These are phyloP conservation scores for Champsocephalus esox DNA, from an alignment of 2,797 vertebrate species.

Conservation along the genomic window DNA sequence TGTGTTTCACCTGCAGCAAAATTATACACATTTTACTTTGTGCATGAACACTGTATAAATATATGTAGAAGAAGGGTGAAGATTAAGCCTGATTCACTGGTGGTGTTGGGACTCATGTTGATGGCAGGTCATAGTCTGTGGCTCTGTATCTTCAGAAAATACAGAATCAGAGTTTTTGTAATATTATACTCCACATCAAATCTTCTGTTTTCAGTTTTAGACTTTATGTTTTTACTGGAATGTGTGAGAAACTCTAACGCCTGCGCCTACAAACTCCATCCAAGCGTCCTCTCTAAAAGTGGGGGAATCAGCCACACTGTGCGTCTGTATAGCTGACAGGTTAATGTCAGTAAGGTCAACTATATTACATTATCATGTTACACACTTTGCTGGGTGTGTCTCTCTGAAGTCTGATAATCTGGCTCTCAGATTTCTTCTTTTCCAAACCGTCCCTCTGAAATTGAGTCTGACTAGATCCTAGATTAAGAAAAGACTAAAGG, in stretches of 20 bases:
- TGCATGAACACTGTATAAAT: background rate
- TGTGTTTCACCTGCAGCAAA: slow-evolving; percentile 26
- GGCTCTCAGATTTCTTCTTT: slow-evolving; percentile 56
- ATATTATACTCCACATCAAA: slow-evolving; percentile 12
- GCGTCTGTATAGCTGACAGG: slow-evolving; percentile 43
- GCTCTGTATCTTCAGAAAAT: background rate
- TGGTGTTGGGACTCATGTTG: background rate
- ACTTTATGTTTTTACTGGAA: slow-evolving; percentile 53
- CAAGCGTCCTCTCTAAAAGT: slow-evolving; percentile 41
- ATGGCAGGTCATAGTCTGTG: background rate
- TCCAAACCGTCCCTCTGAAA: slow-evolving; percentile 31
- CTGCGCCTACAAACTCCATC: slow-evolving; percentile 34
- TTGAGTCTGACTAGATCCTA: slow-evolving; percentile 30
- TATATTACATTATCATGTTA: slow-evolving; percentile 61
- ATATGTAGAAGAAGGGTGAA: background rate
- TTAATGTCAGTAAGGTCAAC: slow-evolving; percentile 55
- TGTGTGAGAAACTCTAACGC: slow-evolving; percentile 55
- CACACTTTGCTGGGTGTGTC: slow-evolving; percentile 57
- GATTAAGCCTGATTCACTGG: background rate
- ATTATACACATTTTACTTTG: background rate
- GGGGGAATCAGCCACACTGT: slow-evolving; percentile 21
- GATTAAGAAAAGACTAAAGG: slow-evolving; percentile 37
- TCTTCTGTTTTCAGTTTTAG: slow-evolving; percentile 52
- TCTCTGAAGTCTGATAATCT: slow-evolving; percentile 54
- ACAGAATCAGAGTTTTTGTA: slow-evolving; percentile 9